phyloP scores from a whole-genome alignment of 2,113 vertebrate species.

The Triplophysa rosa region DNA sequence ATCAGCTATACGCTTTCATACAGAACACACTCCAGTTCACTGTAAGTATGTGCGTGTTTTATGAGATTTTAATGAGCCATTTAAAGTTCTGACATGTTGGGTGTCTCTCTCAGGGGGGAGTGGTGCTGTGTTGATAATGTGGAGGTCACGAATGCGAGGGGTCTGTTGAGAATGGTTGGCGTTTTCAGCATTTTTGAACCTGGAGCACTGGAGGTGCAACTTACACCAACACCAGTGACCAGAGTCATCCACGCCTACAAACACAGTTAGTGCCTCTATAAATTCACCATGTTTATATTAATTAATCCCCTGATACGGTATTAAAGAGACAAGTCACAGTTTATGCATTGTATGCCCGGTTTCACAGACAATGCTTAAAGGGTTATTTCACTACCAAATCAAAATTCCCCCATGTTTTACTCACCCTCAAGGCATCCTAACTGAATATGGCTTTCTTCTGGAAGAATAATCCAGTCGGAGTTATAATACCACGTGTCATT shows the following conservation, averaged over 20 bases:
- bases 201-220: slow-evolving; percentile 12
- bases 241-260: slow-evolving; percentile 19
- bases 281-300: not conserved
- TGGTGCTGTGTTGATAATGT: slow-evolving; percentile 21
- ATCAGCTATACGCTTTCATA: slow-evolving; percentile 48
- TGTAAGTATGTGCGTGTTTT: slow-evolving; percentile 37
- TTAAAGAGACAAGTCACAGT: no score
- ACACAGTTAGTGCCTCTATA: slow-evolving; percentile 38
- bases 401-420: no score
- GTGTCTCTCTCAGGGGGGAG: slow-evolving; percentile 24
- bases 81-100: not conserved
- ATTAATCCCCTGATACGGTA: no score
- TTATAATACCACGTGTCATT: no score
- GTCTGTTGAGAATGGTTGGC: slow-evolving; percentile 31
- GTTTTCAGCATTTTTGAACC: not conserved
- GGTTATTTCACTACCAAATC: no score
- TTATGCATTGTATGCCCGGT: no score
- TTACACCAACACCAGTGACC: slow-evolving; percentile 20
- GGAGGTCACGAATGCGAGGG: not conserved
- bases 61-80: not conserved
- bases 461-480: no score
- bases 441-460: no score
- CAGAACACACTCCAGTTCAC: not conserved
- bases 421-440: no score
- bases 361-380: no score